These are phyloP conservation scores for Hyperoplus immaculatus DNA, from an alignment of 2,797 vertebrate genomes.

Conservation along the genomic window DNA sequence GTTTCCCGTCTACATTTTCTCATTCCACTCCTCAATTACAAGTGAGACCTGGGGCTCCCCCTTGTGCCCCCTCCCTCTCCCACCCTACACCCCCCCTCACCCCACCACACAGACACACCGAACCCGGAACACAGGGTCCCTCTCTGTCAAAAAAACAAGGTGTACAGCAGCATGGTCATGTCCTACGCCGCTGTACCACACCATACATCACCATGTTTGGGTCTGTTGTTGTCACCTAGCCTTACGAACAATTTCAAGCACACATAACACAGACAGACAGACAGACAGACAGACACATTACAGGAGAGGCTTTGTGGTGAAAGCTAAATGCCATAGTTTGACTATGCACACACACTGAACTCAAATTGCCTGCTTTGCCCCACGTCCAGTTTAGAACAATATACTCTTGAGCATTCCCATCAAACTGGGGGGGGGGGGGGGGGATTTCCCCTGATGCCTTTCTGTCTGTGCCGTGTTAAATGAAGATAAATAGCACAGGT, in stretches of 20 bases:
- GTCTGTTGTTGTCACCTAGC: conserved; percentile 45
- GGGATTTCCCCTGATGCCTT: conserved; percentile 67
- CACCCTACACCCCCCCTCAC: neutral
- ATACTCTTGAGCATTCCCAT: conserved; percentile 60
- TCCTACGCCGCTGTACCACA: conserved; percentile 22
- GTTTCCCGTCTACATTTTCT: conserved; percentile 63
- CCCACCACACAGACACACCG: neutral
- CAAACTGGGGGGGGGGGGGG: conserved; percentile 40
- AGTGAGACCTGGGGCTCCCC: conserved; percentile 52
- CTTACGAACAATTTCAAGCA: conserved; percentile 29
- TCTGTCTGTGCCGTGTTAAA: conserved; percentile 67
- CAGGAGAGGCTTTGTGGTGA: conserved; percentile 28
- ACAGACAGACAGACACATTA: conserved; percentile 22
- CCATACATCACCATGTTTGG: conserved; percentile 31
- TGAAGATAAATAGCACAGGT: conserved; percentile 78
- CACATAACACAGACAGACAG: conserved; percentile 1
- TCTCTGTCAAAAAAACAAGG: conserved; percentile 62
- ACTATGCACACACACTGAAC: conserved; percentile 67
- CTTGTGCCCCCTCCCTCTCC: conserved; percentile 6
- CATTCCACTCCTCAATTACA: conserved; percentile 71
- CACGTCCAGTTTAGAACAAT: conserved; percentile 46
- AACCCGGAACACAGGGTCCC: conserved; percentile 41
- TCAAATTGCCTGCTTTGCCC: conserved; percentile 55
- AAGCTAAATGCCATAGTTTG: conserved; percentile 57
- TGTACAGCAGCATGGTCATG: conserved; percentile 40